Evolutionary conservation across 2,888 invertebrate species (phyloP).

Genomic region (Octodonta nipae): DNA sequence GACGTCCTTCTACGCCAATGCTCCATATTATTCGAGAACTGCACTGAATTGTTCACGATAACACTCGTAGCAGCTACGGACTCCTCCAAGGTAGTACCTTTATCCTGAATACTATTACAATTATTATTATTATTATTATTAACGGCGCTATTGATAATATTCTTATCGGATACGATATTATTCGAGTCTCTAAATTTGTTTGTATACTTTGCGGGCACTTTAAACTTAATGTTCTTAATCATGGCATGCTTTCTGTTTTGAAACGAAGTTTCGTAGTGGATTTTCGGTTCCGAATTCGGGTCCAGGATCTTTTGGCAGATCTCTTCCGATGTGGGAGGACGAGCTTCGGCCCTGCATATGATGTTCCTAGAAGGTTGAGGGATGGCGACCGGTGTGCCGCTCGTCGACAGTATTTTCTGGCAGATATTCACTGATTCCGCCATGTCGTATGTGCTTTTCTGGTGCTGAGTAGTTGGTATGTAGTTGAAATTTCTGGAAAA

Average conservation of each 20-base stretch:
- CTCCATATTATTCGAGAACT: conserved; percentile 26
- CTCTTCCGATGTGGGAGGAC: conserved; percentile 17
- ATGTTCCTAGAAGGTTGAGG: conserved; percentile 12
- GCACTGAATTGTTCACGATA: conserved; percentile 22
- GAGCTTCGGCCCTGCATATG: conserved; percentile 17
- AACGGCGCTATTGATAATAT: conserved; percentile 26
- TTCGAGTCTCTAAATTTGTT: conserved; percentile 19
- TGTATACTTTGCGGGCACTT: conserved; percentile 32
- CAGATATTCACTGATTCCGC: conserved; percentile 31
- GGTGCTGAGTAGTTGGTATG: conserved; percentile 23
- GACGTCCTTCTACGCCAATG: conserved; percentile 40
- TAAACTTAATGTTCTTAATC: conserved; percentile 36
- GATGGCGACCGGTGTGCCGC: conserved; percentile 13
- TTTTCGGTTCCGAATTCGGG: conserved; percentile 18
- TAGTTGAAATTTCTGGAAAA: conserved; percentile 26
- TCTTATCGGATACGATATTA: conserved; percentile 18
- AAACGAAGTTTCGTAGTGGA: conserved; percentile 31
- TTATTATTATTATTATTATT: conserved; percentile 27
- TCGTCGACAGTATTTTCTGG: conserved; percentile 29
- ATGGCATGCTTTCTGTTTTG: conserved; percentile 30
- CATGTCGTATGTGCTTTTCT: conserved; percentile 23
- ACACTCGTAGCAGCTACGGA: conserved; percentile 18
- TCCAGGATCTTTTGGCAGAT: conserved; percentile 24
- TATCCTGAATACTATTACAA: conserved; percentile 7
- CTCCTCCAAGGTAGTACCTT: conserved; percentile 4